Conservation (phyloP, 2,113 vertebrate genomes). For the Acrocephalus kingi region DNA sequence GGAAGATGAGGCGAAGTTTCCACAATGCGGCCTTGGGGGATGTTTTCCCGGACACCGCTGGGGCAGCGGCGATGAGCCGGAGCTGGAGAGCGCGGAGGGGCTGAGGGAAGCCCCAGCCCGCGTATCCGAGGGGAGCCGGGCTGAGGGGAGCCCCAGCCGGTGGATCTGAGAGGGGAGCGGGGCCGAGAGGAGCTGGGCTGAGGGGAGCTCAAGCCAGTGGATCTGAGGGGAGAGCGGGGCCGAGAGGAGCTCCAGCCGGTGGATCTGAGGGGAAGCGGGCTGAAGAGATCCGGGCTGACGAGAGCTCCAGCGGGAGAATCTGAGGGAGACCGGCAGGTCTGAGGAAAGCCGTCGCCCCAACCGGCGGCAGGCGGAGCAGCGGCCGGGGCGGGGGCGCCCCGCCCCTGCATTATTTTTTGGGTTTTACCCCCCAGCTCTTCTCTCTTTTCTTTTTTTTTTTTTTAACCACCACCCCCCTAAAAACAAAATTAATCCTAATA, state of each 20-base stretch:
- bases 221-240: neutral
- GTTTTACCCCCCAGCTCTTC: neutral
- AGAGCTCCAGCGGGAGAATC: neutral
- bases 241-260: too few relatives aligned
- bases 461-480: too few relatives aligned
- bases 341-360: neutral
- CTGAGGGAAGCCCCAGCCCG: neutral
- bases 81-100: slow-evolving; percentile 9
- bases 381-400: neutral
- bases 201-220: neutral
- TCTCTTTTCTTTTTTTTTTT: too few relatives aligned
- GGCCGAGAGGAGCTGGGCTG: neutral
- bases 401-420: neutral
- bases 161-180: neutral
- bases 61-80: neutral
- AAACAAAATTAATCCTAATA: neutral
- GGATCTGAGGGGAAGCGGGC: too few relatives aligned
- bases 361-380: neutral
- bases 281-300: too few relatives aligned
- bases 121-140: too few relatives aligned
- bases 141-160: neutral
- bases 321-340: neutral
- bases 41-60: neutral
- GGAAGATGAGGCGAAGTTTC: slow-evolving; percentile 51
- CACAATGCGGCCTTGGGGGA: neutral